Percentiles rank a stretch among this genome's conserved stretches.
Conservation (phyloP, 2,888 invertebrate genomes). For the Hipparchia semele region DNA sequence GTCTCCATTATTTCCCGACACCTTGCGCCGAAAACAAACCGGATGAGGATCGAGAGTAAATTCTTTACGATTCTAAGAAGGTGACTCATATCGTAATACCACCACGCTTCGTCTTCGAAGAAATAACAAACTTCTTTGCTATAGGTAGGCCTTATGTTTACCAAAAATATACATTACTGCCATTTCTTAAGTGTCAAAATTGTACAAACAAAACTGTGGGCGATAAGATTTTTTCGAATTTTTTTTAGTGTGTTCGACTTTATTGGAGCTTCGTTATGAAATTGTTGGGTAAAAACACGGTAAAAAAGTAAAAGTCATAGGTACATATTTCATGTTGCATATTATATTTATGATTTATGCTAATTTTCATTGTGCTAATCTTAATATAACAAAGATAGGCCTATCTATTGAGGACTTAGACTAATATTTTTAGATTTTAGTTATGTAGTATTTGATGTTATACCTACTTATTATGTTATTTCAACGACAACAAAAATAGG, state of each 20-base stretch:
- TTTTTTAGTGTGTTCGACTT: neutral
- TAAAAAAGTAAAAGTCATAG: constrained; percentile 9
- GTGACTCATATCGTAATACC: constrained; percentile 48
- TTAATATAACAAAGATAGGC: too few species aligned
- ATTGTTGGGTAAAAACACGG: constrained; percentile 9
- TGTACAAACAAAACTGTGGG: neutral
- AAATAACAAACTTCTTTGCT: constrained; percentile 2
- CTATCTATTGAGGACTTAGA: too few species aligned
- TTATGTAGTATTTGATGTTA: too few species aligned
- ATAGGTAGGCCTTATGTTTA: neutral
- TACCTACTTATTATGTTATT: too few species aligned
- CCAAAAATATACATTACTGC: neutral
- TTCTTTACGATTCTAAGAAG: constrained; percentile 56
- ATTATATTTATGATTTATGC: too few species aligned
- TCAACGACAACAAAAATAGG: too few species aligned
- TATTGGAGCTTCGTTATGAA: constrained; percentile 9
- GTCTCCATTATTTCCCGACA: constrained; percentile 17
- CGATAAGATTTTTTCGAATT: neutral
- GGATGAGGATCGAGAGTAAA: constrained; percentile 55
- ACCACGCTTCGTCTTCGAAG: constrained; percentile 25
- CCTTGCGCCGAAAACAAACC: constrained; percentile 49
- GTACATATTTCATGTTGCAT: too few species aligned
- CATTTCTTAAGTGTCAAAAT: neutral
- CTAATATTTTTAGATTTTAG: too few species aligned
- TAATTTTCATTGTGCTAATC: too few species aligned